A percentile compares a stretch with the other conserved stretches of the same genome.
These are phyloP conservation scores for Scortum barcoo DNA, from an alignment of 2,113 vertebrate genomes.

Conservation along the genomic window DNA sequence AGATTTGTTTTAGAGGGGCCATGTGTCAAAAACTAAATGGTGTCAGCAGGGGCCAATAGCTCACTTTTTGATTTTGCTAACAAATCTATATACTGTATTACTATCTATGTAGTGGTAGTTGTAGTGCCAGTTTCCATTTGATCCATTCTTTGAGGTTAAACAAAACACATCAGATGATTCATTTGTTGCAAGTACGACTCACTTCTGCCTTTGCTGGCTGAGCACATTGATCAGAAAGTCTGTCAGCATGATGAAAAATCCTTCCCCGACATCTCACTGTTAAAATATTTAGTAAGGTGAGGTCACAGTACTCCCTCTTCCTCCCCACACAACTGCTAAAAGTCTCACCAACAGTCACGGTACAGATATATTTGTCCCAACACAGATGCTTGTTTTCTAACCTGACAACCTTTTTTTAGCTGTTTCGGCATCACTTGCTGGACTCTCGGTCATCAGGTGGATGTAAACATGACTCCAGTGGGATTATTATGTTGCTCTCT, in stretches of 20 bases:
- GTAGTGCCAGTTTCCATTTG: neutral
- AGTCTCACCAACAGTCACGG: neutral
- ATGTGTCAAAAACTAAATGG: too few relatives aligned
- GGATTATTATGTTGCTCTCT: too few relatives aligned
- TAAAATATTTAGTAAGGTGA: conserved; percentile 6
- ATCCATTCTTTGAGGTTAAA: too few relatives aligned
- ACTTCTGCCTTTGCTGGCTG: neutral
- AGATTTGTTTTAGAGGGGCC: too few relatives aligned
- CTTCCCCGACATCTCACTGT: neutral
- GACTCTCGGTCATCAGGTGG: too few relatives aligned
- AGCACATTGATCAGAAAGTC: neutral
- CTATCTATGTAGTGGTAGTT: too few relatives aligned
- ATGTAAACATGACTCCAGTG: too few relatives aligned
- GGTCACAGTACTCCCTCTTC: neutral
- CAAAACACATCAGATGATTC: too few relatives aligned
- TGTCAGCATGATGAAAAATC: neutral
- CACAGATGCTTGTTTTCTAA: neutral
- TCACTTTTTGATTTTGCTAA: too few relatives aligned
- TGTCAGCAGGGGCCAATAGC: too few relatives aligned
- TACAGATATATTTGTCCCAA: neutral
- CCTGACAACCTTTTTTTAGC: neutral
- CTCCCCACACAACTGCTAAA: neutral
- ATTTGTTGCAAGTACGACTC: neutral
- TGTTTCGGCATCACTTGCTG: too few relatives aligned
- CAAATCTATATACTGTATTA: too few relatives aligned